Evolutionary conservation across 2,113 vertebrate genomes (phyloP).

Genomic region (Crotalus viridis): DNA sequence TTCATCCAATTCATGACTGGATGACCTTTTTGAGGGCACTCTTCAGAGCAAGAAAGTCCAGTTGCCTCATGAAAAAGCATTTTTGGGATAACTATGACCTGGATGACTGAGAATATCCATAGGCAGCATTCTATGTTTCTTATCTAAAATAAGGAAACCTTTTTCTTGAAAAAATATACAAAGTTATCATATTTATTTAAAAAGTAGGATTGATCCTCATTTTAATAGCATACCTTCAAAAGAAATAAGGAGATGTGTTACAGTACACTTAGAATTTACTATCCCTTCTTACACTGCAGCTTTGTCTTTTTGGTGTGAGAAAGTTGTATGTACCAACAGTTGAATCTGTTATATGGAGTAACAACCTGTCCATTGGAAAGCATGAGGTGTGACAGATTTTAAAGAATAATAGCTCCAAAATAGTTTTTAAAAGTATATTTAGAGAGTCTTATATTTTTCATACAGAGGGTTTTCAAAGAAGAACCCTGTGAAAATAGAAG

Average conservation of each 20-base stretch:
- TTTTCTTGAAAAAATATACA: neutral
- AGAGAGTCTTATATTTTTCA: neutral
- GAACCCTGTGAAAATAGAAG: neutral
- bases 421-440: neutral
- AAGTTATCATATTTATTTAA: neutral
- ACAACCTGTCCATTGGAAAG: neutral
- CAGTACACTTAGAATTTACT: neutral
- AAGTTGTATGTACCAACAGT: neutral
- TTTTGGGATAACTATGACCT: no score
- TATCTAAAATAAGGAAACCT: neutral
- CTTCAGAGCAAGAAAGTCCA: no score
- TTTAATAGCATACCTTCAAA: neutral
- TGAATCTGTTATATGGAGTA: neutral
- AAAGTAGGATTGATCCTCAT: neutral
- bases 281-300: neutral
- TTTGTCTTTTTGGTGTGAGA: neutral
- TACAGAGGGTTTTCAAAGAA: neutral
- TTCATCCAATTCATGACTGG: neutral
- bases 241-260: neutral
- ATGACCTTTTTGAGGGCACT: neutral
- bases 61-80: no score
- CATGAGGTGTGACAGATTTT: neutral
- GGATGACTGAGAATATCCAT: no score
- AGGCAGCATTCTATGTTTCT: neutral
- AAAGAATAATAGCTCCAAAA: neutral